Conservation (phyloP, 2,888 invertebrate genomes). For the Prosopocoilus inquinatus region DNA sequence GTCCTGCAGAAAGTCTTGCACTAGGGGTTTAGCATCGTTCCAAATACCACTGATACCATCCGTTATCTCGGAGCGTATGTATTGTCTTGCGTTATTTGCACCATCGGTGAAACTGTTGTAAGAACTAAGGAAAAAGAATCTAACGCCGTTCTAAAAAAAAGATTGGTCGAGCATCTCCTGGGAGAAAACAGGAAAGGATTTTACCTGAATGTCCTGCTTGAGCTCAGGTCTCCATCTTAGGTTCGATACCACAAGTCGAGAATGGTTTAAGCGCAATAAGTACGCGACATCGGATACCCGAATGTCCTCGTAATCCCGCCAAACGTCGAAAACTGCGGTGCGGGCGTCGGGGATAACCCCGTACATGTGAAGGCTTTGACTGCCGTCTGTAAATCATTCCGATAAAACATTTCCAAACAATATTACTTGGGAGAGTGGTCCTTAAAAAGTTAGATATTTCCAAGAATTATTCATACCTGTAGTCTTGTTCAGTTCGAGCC, state of each 20-base stretch:
- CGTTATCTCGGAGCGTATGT: slow-evolving; percentile 67
- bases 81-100: slow-evolving; percentile 65
- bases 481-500: slow-evolving; percentile 69
- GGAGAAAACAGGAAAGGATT: no score
- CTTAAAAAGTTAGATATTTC: slow-evolving; percentile 26
- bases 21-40: slow-evolving; percentile 70
- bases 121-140: slow-evolving; percentile 13
- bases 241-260: slow-evolving; percentile 75
- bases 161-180: background rate
- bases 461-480: slow-evolving; percentile 51
- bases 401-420: slow-evolving; percentile 19
- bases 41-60: slow-evolving; percentile 69
- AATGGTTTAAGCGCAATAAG: slow-evolving; percentile 79
- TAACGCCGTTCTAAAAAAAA: slow-evolving; percentile 16
- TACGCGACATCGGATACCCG: slow-evolving; percentile 75
- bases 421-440: slow-evolving; percentile 22
- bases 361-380: slow-evolving; percentile 67
- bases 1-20: slow-evolving; percentile 70
- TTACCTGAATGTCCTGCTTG: slow-evolving; percentile 59
- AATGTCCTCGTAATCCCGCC: slow-evolving; percentile 81
- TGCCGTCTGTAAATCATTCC: slow-evolving; percentile 54
- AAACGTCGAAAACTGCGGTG: slow-evolving; percentile 72
- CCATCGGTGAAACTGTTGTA: slow-evolving; percentile 19
- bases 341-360: slow-evolving; percentile 76
- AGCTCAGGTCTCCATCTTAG: slow-evolving; percentile 78